phyloP scores from a whole-genome alignment of 2,797 vertebrate species.

The Phataginus tetradactyla region DNA sequence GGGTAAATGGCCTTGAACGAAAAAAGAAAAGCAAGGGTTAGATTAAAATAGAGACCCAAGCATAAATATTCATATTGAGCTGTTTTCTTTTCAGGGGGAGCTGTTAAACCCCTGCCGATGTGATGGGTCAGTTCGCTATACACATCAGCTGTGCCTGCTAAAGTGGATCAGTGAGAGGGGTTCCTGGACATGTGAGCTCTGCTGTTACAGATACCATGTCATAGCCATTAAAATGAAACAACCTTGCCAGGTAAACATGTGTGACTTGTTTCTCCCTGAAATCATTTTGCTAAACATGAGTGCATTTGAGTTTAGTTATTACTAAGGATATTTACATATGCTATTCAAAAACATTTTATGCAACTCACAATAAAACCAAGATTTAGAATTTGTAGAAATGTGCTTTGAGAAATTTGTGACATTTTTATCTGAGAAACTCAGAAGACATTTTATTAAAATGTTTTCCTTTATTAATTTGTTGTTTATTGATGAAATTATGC shows the following conservation, averaged over 20 bases:
- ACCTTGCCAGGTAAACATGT: constrained; percentile 92
- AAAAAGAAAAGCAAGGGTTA: neutral
- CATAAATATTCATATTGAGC: constrained; percentile 48
- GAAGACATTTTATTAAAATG: constrained; percentile 51
- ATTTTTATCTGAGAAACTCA: constrained; percentile 53
- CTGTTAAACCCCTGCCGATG: constrained; percentile 96
- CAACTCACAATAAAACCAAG: constrained; percentile 45
- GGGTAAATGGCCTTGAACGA: constrained; percentile 42
- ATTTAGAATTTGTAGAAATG: constrained; percentile 70
- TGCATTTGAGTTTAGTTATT: neutral
- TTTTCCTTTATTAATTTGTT: constrained; percentile 31
- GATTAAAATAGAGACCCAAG: neutral
- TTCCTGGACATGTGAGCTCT: constrained; percentile 97
- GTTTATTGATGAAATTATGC: neutral
- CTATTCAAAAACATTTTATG: neutral
- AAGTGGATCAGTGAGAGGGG: constrained; percentile 98
- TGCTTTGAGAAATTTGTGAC: neutral
- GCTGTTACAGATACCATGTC: constrained; percentile 96
- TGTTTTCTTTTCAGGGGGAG: constrained; percentile 89
- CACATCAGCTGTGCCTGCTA: constrained; percentile 96
- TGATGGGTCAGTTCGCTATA: constrained; percentile 95
- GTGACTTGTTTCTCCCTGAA: neutral
- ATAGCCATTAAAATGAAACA: constrained; percentile 97
- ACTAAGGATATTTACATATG: neutral
- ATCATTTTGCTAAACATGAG: neutral